These are phyloP conservation scores for Tonatia bakeri DNA, from an alignment of 2,113 vertebrate species.

Conservation along the genomic window DNA sequence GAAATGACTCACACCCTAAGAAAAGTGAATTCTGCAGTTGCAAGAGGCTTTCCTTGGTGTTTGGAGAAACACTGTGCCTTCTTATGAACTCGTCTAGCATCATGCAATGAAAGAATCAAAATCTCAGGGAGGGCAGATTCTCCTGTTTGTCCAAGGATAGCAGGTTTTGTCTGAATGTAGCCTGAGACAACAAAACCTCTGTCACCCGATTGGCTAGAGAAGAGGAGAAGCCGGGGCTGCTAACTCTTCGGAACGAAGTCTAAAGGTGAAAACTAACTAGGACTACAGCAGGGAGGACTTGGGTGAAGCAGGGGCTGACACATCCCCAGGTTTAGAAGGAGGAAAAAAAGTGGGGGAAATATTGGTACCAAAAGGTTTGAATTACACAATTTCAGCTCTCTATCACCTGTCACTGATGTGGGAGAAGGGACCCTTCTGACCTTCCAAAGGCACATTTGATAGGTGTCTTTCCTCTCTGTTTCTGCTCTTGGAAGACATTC, in stretches of 20 bases:
- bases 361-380: not conserved
- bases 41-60: not conserved
- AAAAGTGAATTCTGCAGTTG: not conserved
- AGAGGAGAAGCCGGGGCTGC: not conserved
- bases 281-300: not conserved
- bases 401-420: not conserved
- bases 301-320: not conserved
- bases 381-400: not conserved
- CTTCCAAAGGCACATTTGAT: not conserved
- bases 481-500: not conserved
- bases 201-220: not conserved
- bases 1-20: conserved; percentile 13
- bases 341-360: not conserved
- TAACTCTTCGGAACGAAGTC: not conserved
- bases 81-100: not conserved
- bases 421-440: not conserved
- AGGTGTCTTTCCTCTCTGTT: not conserved
- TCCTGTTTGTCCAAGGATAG: not conserved
- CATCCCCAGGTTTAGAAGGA: not conserved
- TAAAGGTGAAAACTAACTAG: not conserved
- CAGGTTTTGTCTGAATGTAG: not conserved
- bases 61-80: not conserved
- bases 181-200: not conserved
- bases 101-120: not conserved
- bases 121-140: not conserved